Conservation (phyloP, 1,140 invertebrate species). For the Saccostrea glomerata region DNA sequence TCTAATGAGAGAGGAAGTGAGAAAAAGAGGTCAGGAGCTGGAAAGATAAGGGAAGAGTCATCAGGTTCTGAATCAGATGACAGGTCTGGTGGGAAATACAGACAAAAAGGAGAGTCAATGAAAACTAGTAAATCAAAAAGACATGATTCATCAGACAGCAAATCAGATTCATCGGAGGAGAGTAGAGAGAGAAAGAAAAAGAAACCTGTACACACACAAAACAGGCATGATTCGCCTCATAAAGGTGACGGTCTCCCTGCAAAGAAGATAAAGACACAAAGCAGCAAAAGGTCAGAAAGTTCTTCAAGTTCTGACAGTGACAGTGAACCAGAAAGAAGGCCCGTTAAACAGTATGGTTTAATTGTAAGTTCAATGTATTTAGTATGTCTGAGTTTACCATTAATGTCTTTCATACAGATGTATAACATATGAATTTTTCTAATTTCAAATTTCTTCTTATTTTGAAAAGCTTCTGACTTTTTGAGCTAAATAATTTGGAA, state of each 20-base stretch:
- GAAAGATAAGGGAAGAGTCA: neutral
- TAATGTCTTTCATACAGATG: no score
- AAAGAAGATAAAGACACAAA: neutral
- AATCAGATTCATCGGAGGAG: conserved; percentile 41
- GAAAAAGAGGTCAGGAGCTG: neutral
- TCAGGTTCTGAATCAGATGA: neutral
- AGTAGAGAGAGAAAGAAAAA: neutral
- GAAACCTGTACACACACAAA: neutral
- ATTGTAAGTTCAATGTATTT: conserved; percentile 44
- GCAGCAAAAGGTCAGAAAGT: neutral
- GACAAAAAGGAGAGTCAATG: neutral
- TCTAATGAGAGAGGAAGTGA: neutral
- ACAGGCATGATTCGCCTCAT: neutral
- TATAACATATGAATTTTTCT: no score
- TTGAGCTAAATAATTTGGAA: no score
- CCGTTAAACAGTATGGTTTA: conserved; percentile 52
- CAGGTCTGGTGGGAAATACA: neutral
- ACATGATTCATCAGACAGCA: conserved; percentile 17
- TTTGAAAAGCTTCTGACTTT: no score
- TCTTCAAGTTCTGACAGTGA: conserved; percentile 8
- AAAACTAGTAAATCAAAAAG: conserved; percentile 12
- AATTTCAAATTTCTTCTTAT: no score
- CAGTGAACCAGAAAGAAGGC: conserved; percentile 10
- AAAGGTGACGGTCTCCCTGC: neutral
- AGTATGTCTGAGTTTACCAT: no score